Evolutionary conservation across 2,113 vertebrate genomes (phyloP), one percentile per base, ranked within the genome.

Genomic region (Perca flavescens): DNA sequence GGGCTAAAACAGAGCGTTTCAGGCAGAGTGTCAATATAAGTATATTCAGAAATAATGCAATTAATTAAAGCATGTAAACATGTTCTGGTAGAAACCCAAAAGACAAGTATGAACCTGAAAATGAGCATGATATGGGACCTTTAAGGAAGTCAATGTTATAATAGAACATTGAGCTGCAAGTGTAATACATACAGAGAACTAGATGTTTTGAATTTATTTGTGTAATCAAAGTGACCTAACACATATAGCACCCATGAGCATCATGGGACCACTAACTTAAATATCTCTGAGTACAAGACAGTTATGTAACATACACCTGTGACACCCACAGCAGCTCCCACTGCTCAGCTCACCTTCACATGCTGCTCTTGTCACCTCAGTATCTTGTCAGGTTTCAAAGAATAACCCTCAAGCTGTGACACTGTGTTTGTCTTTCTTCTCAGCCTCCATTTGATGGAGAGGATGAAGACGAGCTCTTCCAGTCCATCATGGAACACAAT

Each of bases 401-500:
- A 50, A 67, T 12, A 54, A 19, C 5, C 43, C 46, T 40, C 25
- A 15, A 62, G 16, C 65, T 47, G 11, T 17, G 16, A 61, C 40
- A 12, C 43, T 17, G 7, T 69, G 31, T 79, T n/a, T 79, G 50
- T 80, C 36, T 72, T 25, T 34, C 46, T 67, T 52, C 21, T 71
- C 89, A 99, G 98, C 98, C 98, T 36, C 98, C 98, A 0, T 99
- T 99, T 84, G 98, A 99, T 7, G 98, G 98, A 0, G 98, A 99
- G 85, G 98, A 99, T 0, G 98, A 99, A 79, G 98, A 99, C 0
- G 98, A 99, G 72, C 96, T 99, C 67, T 99, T 99, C 90, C 98
- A 99, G 93, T 99, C 97, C 50, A 99, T 99, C 88, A 99, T 99
- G 98, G 98, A 99, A 86, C 98, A 99, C 88, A 99, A 99, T 0